phyloP scores from a whole-genome alignment of 2,888 invertebrate species.

The Catocala fraxini region DNA sequence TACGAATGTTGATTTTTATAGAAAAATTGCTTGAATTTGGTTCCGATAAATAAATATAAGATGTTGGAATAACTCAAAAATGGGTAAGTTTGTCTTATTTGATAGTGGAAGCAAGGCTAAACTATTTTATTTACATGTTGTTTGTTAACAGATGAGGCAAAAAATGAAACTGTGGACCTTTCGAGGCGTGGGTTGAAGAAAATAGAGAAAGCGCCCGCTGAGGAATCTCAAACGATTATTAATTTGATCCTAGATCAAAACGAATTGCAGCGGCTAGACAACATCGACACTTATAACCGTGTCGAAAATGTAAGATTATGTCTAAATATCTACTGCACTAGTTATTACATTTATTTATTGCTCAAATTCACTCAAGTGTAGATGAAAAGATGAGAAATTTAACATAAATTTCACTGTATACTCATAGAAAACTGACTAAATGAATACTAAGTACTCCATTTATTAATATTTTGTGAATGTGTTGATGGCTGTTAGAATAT shows the following conservation, averaged over 20 bases:
- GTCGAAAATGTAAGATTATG: slow-evolving; percentile 90
- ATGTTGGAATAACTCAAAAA: slow-evolving; percentile 63
- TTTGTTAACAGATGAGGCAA: slow-evolving; percentile 57
- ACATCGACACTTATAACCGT: slow-evolving; percentile 93
- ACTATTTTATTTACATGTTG: slow-evolving; percentile 10
- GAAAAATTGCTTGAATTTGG: slow-evolving; percentile 57
- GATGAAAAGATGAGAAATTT: neutral
- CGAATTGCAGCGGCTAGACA: slow-evolving; percentile 95
- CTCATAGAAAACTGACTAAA: neutral
- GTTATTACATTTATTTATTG: neutral
- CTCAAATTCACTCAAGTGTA: too few species aligned
- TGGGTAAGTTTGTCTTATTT: slow-evolving; percentile 64
- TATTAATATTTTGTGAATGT: neutral
- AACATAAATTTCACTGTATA: neutral
- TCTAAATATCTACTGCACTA: neutral
- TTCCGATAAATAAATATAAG: slow-evolving; percentile 60
- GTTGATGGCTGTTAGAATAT: too few species aligned
- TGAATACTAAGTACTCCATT: neutral
- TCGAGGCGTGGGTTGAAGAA: slow-evolving; percentile 94
- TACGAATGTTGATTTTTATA: slow-evolving; percentile 70
- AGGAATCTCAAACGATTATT: slow-evolving; percentile 90
- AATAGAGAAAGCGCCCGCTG: slow-evolving; percentile 91
- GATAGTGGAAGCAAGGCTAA: neutral
- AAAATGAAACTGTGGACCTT: slow-evolving; percentile 90
- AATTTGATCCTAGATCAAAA: slow-evolving; percentile 94